Conservation (phyloP, 2,113 vertebrate species). For the Nycticryphes semicollaris region DNA sequence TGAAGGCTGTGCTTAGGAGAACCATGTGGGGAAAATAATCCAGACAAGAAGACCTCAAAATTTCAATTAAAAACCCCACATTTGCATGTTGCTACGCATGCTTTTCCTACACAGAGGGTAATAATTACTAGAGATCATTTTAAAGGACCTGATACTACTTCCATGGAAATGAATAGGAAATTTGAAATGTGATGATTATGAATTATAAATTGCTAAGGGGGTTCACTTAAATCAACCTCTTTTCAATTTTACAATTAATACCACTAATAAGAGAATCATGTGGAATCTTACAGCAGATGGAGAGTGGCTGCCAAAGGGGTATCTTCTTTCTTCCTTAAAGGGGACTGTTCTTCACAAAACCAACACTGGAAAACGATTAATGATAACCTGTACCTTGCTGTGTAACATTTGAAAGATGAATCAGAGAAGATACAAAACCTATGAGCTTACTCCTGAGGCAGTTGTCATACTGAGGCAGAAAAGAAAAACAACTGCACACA, state of each 20-base stretch:
- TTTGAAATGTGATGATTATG: background rate
- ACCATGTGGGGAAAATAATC: background rate
- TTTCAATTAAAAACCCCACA: rapidly evolving
- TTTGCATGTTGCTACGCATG: background rate
- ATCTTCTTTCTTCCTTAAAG: background rate
- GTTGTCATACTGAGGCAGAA: background rate
- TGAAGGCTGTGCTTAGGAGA: background rate
- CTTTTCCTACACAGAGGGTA: background rate
- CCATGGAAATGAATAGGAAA: background rate
- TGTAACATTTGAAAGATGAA: background rate
- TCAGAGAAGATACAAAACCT: background rate
- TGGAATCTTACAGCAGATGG: background rate
- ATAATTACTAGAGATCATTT: background rate
- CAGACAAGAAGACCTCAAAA: background rate
- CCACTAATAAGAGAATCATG: background rate
- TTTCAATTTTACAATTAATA: background rate
- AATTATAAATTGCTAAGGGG: background rate
- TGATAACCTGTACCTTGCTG: background rate
- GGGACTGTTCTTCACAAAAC: background rate
- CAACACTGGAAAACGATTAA: background rate
- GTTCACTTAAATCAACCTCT: background rate
- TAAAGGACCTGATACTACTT: background rate
- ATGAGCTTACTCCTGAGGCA: background rate
- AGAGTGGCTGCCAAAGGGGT: background rate
- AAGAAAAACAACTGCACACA: background rate